Base-by-base conservation (phyloP, 2,888 invertebrate species). In the Tachina grossa region DNA sequence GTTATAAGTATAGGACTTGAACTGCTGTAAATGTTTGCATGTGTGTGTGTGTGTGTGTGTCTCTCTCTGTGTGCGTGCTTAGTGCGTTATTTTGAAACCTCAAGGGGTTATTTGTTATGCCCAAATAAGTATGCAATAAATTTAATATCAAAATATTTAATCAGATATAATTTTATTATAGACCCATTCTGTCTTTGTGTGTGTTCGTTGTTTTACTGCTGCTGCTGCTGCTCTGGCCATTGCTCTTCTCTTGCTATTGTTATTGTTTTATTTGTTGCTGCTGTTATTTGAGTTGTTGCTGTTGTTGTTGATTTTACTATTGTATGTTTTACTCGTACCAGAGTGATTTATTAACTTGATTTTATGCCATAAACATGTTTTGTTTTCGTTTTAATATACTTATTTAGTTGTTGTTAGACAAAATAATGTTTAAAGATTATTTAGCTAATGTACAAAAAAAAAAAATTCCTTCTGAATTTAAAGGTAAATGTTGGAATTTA, bases 61-160 rank as follows among this genome's bases (percentile, higher is more conserved):
- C 8, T n/a, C 10, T 71, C 14, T 57, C n/a, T 22, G 6, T 49
- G 19, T 61, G 5, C n/a, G 22, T 55, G 45, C 43, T 78, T 59
- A 14, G 49, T 83, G 72, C 72, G 81, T 85, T 69, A 68, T 78
- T 80, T 49, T 41, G 19, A 49, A 80, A 80, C 83, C 85, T 72
- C 85, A 83, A 80, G 85, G 79, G 83, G 55, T 85, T 85, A 79
- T 63, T 83, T 85, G 85, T 83, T 83, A 79, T 85, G 79, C 83
- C 83, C 79, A 85, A 85, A 85, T 85, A 85, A 85, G 83, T 85
- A 85, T 85, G 85, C 85, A 85, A 85, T 85, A 85, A 85, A 85
- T 85, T 85, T 85, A 85, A 85, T 85, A 85, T 79, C 83, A 83
- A 83, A 85, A 83, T 85, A 85, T 85, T 85, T 85, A 83, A 85